Conservation (phyloP, 2,113 vertebrate species). For the Petrocephalus zakoni region DNA sequence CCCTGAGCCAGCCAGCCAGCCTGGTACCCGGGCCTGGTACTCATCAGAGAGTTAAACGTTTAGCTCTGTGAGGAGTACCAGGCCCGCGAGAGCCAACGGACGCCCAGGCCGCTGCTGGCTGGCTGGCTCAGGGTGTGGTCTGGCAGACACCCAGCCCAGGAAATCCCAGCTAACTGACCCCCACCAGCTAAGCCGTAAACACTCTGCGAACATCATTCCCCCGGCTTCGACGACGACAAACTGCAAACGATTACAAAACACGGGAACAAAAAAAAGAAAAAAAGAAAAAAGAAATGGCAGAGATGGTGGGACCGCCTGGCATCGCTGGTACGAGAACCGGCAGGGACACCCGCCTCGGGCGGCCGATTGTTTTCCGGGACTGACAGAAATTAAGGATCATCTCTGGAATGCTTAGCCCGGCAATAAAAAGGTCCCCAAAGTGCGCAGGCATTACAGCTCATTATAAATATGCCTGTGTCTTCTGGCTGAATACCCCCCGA, state of each 20-base stretch:
- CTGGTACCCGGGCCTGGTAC: not conserved
- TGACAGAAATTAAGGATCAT: conserved; percentile 25
- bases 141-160: not conserved
- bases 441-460: conserved; percentile 16
- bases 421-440: conserved; percentile 3
- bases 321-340: not conserved
- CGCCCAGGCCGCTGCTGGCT: not conserved
- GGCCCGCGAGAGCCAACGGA: not conserved
- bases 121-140: not conserved
- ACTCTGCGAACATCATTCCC: not conserved
- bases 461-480: conserved; percentile 33
- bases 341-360: not conserved
- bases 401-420: conserved; percentile 20
- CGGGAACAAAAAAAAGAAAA: not conserved
- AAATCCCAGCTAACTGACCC: not conserved
- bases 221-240: not conserved
- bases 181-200: not conserved
- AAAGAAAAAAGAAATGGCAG: not conserved
- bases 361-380: not conserved
- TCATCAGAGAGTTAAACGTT: too few species aligned
- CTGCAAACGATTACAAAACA: not conserved
- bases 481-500: conserved; percentile 28
- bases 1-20: too few species aligned
- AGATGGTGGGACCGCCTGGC: not conserved
- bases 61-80: not conserved